Evolutionary conservation across 1,140 invertebrate genomes (phyloP), one percentile per base, ranked within the genome.

Genomic region (Mizuhopecten yessoensis): DNA sequence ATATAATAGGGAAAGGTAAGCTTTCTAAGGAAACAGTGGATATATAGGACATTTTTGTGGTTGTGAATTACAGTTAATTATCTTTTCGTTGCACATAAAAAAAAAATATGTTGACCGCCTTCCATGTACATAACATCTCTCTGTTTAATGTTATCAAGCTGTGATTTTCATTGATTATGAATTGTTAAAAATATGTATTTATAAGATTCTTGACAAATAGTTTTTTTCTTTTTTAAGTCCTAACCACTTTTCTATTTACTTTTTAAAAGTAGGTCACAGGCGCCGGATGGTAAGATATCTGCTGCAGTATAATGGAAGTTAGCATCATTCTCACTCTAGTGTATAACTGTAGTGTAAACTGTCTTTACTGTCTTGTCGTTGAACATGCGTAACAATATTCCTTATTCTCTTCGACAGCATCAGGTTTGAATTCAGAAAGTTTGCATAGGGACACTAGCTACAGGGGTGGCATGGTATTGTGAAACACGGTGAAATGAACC

Each of bases 1-100:
- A 11, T 94, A 93, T 87, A 93, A 94, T 42, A 86, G 94, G 92
- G 93, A 94, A 90, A 92, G 89, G 93, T 94, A 89, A 88, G 91
- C 90, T 15, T 11, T 75, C 49, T 15, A 5, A n/a, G 57, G 23
- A 75, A 29, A 75, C 23, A 75, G 1, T 20, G 3, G 20, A 20
- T 2, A 5, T 23, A 20, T 2, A 20, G 20, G 11, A 17, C 3
- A 20, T 49, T 49, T 23, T 20, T 20, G 20, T 49, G 11, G 11
- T 49, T 49, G 20, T 1, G 45, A 20, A n/a, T n/a, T n/a, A n/a
- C n/a, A n/a, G n/a, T n/a, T n/a, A n/a, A n/a, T n/a, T n/a, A n/a
- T n/a, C n/a, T n/a, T n/a, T n/a, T n/a, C n/a, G n/a, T n/a, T n/a
- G n/a, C n/a, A n/a, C n/a, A n/a, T n/a, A n/a, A n/a, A n/a, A n/a